Conservation (phyloP, 2,113 vertebrate genomes). For the Aphyosemion australe region DNA sequence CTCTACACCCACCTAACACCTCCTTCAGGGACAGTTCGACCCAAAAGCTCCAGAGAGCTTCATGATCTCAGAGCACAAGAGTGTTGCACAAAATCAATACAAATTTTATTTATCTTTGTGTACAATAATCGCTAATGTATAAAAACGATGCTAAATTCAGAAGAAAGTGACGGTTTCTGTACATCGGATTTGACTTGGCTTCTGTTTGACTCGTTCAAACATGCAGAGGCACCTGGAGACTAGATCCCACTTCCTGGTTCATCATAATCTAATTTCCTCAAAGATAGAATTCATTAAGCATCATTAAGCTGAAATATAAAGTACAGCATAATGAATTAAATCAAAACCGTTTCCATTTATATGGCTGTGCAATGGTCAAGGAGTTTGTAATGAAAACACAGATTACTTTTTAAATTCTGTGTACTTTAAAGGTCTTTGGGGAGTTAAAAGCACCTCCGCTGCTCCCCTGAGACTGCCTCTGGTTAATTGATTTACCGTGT, state of each 20-base stretch:
- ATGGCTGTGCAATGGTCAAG: background rate
- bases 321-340: conserved; percentile 3
- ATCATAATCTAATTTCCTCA: conserved; percentile 57
- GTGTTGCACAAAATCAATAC: conserved; percentile 2
- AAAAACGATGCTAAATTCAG: conserved; percentile 12
- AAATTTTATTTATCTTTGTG: conserved; percentile 19
- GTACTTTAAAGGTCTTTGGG: conserved; percentile 60
- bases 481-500: conserved; percentile 78
- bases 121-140: conserved; percentile 4
- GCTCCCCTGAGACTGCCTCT: conserved; percentile 43
- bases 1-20: background rate
- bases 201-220: conserved; percentile 10
- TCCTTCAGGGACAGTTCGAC: conserved; percentile 44
- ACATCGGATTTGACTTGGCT: background rate
- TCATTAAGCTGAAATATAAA: conserved; percentile 24
- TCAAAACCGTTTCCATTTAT: conserved; percentile 17
- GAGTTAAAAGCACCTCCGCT: conserved; percentile 29
- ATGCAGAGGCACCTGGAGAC: conserved; percentile 40
- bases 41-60: conserved; percentile 29
- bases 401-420: conserved; percentile 65
- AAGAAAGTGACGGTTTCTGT: background rate
- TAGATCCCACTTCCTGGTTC: conserved; percentile 49
- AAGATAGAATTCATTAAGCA: conserved; percentile 40
- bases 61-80: background rate
- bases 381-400: conserved; percentile 47